phyloP scores from a whole-genome alignment of 2,797 vertebrate genomes.

The Telmatherina bonti region DNA sequence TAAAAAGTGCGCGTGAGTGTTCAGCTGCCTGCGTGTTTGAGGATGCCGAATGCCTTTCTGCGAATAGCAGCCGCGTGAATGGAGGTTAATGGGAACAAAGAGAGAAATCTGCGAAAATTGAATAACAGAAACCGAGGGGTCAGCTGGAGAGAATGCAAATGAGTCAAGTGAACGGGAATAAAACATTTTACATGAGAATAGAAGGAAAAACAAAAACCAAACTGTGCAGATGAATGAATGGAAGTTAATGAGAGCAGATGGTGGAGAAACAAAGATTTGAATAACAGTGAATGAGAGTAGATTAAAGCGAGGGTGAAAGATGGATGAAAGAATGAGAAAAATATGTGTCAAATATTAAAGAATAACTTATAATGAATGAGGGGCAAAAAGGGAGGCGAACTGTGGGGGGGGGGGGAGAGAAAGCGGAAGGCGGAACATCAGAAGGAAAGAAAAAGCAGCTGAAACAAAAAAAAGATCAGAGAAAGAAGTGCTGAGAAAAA shows the following conservation, averaged over 20 bases:
- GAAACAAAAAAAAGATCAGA: background rate
- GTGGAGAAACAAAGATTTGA: background rate
- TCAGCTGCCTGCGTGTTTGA: background rate
- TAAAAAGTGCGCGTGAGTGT: background rate
- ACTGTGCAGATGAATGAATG: conserved; percentile 9
- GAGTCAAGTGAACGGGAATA: background rate
- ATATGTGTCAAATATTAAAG: background rate
- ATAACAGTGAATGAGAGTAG: background rate
- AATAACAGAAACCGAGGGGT: conserved; percentile 17
- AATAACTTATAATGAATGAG: background rate
- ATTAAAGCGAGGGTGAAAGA: background rate
- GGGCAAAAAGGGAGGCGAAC: background rate
- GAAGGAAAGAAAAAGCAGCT: background rate
- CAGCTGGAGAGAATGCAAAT: conserved; percentile 3
- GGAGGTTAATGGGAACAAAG: background rate
- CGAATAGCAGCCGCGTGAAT: conserved; percentile 10
- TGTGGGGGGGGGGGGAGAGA: background rate
- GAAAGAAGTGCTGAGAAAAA: background rate
- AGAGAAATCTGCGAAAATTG: conserved; percentile 1
- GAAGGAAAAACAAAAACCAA: background rate
- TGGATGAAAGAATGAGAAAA: background rate
- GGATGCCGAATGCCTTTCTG: background rate
- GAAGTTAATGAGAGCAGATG: conserved; percentile 16
- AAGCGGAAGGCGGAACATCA: background rate
- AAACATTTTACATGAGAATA: conserved; percentile 7